phyloP scores from a whole-genome alignment of 2,888 invertebrate genomes.

The Chalcosyrphus nemorum region DNA sequence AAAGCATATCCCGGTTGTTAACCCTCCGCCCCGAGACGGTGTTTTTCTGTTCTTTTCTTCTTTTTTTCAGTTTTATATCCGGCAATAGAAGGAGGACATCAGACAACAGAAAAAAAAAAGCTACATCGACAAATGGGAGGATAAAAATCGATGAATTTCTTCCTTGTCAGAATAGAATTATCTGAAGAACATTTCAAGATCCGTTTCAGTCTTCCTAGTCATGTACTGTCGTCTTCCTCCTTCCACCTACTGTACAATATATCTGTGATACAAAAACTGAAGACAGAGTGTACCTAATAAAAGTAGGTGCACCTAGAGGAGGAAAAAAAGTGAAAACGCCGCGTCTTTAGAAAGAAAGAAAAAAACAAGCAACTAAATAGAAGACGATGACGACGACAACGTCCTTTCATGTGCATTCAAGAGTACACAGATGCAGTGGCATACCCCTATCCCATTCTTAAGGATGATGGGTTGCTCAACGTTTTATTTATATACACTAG shows the following conservation, averaged over 20 bases:
- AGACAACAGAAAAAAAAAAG: not conserved
- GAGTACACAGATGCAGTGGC: not conserved
- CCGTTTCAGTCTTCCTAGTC: not conserved
- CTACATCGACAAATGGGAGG: not conserved
- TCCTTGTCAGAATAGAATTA: constrained; percentile 4
- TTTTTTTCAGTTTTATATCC: not conserved
- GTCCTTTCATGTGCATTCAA: not conserved
- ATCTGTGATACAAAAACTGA: not conserved
- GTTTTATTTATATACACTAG: constrained; percentile 7
- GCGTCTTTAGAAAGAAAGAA: not conserved
- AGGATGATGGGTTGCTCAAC: constrained; percentile 29
- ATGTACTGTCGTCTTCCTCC: not conserved
- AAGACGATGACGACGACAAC: constrained; percentile 5
- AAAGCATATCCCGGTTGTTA: constrained; percentile 19
- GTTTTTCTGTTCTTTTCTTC: not conserved
- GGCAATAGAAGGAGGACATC: not conserved
- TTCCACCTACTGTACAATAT: not conserved
- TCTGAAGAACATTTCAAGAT: constrained; percentile 15
- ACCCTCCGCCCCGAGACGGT: not conserved
- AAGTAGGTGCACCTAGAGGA: not conserved
- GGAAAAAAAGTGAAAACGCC: constrained; percentile 22
- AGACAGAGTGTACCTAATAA: not conserved
- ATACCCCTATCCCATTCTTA: not conserved
- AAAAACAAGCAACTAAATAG: not conserved
- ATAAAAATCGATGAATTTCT: constrained; percentile 31